A percentile compares a stretch with the other conserved stretches of the same genome.
Conservation (phyloP, 1,140 invertebrate species). For the Ceratoteleas bidentatus region DNA sequence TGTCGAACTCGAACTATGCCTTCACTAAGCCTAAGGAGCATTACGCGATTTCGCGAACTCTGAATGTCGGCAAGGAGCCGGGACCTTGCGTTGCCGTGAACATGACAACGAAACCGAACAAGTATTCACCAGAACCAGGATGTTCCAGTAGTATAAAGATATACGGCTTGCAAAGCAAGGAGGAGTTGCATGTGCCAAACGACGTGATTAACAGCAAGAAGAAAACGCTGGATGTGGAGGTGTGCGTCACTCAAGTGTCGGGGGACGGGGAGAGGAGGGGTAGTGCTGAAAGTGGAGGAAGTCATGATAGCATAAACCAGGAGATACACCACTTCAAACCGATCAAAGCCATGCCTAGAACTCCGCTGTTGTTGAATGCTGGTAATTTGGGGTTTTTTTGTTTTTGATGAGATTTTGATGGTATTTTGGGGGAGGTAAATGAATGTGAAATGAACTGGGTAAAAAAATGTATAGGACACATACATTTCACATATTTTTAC, state of each 20-base stretch:
- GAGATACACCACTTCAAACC: conserved; percentile 84
- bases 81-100: conserved; percentile 14
- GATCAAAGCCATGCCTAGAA: conserved; percentile 82
- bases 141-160: conserved; percentile 74
- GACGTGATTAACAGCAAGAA: conserved; percentile 80
- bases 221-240: conserved; percentile 76
- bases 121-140: conserved; percentile 69
- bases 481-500: no score
- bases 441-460: no score
- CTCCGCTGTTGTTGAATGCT: conserved; percentile 73
- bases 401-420: no score
- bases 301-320: conserved; percentile 83
- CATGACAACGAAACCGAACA: conserved; percentile 48
- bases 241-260: conserved; percentile 74
- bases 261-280: no score
- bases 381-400: no score
- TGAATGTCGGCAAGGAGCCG: conserved; percentile 44
- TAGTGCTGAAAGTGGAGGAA: no score
- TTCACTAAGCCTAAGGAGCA: conserved; percentile 71
- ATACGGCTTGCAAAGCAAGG: conserved; percentile 79
- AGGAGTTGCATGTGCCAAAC: conserved; percentile 82
- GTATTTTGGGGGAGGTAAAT: no score
- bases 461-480: no score
- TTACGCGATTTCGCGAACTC: conserved; percentile 38
- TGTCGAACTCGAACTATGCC: conserved; percentile 67